Conservation (phyloP, 2,797 vertebrate species). For the Sus cebifrons region DNA sequence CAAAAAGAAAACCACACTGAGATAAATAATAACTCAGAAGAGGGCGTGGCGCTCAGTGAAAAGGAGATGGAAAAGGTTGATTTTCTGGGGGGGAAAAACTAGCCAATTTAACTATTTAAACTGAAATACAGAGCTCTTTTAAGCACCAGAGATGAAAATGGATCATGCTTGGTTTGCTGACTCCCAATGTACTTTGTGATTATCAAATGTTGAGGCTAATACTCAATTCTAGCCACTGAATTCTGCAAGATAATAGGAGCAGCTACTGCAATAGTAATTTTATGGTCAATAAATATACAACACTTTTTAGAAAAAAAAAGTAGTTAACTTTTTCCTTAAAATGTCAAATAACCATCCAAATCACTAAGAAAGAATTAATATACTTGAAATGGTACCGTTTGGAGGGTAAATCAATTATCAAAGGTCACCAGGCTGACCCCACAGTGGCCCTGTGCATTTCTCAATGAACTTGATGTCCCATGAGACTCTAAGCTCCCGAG, state of each 20-base stretch:
- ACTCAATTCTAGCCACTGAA: neutral
- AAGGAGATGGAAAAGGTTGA: neutral
- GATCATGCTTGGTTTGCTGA: conserved; percentile 39
- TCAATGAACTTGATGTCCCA: neutral
- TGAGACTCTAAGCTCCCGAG: neutral
- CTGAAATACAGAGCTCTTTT: neutral
- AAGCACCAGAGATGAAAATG: conserved; percentile 53
- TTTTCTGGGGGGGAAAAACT: neutral
- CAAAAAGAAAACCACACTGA: conserved; percentile 7
- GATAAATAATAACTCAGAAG: conserved; percentile 30
- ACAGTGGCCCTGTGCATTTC: neutral
- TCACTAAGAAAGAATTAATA: neutral
- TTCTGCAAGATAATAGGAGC: conserved; percentile 11
- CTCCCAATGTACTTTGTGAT: conserved; percentile 14
- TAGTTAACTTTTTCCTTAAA: neutral
- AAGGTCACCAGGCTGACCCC: neutral
- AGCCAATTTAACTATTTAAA: conserved; percentile 22
- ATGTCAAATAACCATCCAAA: neutral
- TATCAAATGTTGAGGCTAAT: neutral
- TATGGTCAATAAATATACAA: neutral
- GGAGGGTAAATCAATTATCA: neutral
- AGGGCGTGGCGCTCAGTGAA: conserved; percentile 37
- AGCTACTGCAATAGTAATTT: neutral
- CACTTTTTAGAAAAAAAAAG: neutral
- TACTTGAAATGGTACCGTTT: neutral